Base-by-base conservation (phyloP, 2,888 invertebrate species). In the Hypena proboscidalis region DNA sequence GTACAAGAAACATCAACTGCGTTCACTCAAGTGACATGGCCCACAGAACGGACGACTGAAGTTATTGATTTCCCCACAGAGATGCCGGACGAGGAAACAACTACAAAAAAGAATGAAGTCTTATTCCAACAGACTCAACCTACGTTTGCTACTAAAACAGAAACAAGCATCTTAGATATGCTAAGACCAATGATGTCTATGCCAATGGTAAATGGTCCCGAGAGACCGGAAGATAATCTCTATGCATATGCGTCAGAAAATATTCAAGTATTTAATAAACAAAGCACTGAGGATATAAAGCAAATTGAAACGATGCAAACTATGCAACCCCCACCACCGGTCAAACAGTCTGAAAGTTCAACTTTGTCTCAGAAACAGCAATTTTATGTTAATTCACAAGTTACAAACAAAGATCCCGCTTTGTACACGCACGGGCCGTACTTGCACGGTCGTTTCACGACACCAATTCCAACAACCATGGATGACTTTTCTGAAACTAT, bases 281-380 rank as follows among this genome's bases (percentile, higher is more conserved):
- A 74, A 11, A 58, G 61, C 20, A 65, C 71, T 3, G 77, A 81
- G 45, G 78, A 82, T 27, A 31, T 56, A n/a, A n/a, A n/a, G n/a
- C 68, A 83, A 63, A 68, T 93, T 48, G 83, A 92, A 70, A 85
- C 86, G 7, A 92, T 93, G 92, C 92, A 93, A 78, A 92, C 92
- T n/a, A 92, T 93, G 93, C 92, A 91, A 58, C 92, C 93, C 2
- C 93, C 93, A 19, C 91, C 92, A 2, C 73, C 82, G 1, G 68
- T 75, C 10, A 72, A 70, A 52, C 34, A 51, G 22, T 47, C 67
- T 30, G 82, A 83, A 55, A 79, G 54, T 45, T 61, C 77, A 20
- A 70, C 68, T 31, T 31, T 51, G 20, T 32, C 67, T 19, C 57
- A 72, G 13, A 74, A 70, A 37, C 69, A 73, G 52, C 66, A 73